Base-by-base conservation (phyloP, 2,797 vertebrate species). In the Neostethus bicornis region DNA sequence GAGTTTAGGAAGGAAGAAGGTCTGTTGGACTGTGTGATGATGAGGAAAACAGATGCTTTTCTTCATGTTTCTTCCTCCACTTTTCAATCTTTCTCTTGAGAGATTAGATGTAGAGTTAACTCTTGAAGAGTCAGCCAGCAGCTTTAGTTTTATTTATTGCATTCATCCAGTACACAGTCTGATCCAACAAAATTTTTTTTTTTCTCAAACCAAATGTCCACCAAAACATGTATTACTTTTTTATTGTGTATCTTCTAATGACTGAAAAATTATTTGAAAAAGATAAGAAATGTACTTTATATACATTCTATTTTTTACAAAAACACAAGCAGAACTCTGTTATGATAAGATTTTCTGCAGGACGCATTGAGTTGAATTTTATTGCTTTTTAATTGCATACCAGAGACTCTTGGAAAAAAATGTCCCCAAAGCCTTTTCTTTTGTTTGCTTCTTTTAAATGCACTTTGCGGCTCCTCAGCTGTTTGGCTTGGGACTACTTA, bases 131-230 rank as follows among this genome's bases (percentile, higher is more conserved):
- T 77, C 61, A 13, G 54, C 66, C 28, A 54, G 55, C 66, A 73
- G 59, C 74, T 75, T 81, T 61, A 55, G 45, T 65, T 82, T 78
- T 56, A 85, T 83, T 84, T 84, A 83, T 87, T 83, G 76, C 66
- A 70, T 71, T 45, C 34, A 66, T 29, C 35, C 54, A 58, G 26
- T 24, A 51, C 37, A 43, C 26, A 26, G 31, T 44, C 46, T 41
- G 46, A 56, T 43, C 38, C 59, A 14, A 11, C 17, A 28, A 41
- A 48, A 20, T 46, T 37, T 54, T 24, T 57, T 39, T 54, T 24
- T 16, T 4, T 50, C 20, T 35, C 16, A 20, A 28, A 23, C 10
- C 1, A 56, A 44, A 45, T 4, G 43, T 26, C 11, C 12, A 5
- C 11, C 2, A 25, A 23, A 8, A 38, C 51, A n/a, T 7, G 25